Evolutionary conservation across 2,888 invertebrate genomes (phyloP), one percentile per base, ranked within the genome.

Genomic region (Oxytorus armatus): DNA sequence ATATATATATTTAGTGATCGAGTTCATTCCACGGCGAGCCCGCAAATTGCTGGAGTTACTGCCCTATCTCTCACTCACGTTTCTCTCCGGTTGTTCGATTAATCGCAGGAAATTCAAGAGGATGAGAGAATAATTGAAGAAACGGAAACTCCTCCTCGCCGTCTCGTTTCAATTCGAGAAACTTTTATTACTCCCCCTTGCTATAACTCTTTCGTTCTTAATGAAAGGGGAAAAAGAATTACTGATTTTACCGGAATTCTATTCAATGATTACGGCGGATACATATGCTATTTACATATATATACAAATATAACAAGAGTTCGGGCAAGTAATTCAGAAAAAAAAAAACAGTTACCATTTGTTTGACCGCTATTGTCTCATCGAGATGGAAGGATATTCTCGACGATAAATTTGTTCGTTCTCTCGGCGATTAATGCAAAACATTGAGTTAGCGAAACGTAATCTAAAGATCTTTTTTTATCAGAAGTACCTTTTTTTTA

Each of bases 121-220:
- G 16, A 75, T 68, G 68, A 55, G 63, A 49, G 42, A 49, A 69
- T 75, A 79, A 75, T 75, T 59, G 63, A 66, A 75, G 57, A 70
- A 69, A 51, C 55, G 51, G 47, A 29, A 63, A 25, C 14, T 18
- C 7, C 65, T 29, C 55, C 47, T 33, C 61, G 55, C 16, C 39
- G 42, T 63, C 63, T 51, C 74, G 57, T 51, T 75, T 39, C 70
- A 42, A 53, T 68, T 49, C 11, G 29, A 44, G 10, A 70, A 79
- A 75, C 57, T 75, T 70, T 74, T 57, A 44, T 42, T 16, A 16
- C 44, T 44, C 33, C 4, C 47, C 42, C 57, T 33, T 36, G 7
- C 39, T 10, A 1, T 36, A 8, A 61, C 44, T 51, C 0, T n/a
- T 18, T 3, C 23, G 14, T 59, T 57, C 33, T 55, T 49, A 36